Evolutionary conservation across 2,797 vertebrate species (phyloP).

Genomic region (Huso huso): DNA sequence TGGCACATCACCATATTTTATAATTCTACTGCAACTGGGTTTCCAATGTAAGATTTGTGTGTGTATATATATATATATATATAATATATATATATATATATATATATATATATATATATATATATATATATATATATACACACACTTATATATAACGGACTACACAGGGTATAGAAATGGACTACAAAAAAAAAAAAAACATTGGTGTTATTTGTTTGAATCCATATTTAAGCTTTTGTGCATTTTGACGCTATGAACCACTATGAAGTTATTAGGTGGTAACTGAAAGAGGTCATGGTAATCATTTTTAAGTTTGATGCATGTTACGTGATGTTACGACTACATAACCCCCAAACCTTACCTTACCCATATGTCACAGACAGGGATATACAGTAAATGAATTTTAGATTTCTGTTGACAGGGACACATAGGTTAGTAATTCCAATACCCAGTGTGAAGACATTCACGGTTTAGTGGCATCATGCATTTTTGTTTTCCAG

Average conservation of each 20-base stretch:
- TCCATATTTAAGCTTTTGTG: background rate
- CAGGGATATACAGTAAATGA: conserved; percentile 6
- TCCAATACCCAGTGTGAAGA: conserved; percentile 16
- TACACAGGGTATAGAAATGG: too few species aligned
- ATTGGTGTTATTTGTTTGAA: too few species aligned
- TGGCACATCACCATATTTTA: too few species aligned
- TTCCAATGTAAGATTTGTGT: too few species aligned
- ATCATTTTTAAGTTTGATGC: conserved; percentile 9
- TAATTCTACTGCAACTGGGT: too few species aligned
- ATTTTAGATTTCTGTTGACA: conserved; percentile 18
- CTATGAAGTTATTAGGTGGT: conserved; percentile 3
- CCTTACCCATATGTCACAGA: conserved; percentile 15
- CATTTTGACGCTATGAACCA: background rate
- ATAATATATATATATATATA: too few species aligned
- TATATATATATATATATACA: too few species aligned
- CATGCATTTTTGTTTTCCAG: conserved; percentile 7
- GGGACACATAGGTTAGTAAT: conserved; percentile 26
- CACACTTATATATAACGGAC: too few species aligned
- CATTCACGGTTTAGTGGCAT: conserved; percentile 19
- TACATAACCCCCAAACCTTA: conserved; percentile 22
- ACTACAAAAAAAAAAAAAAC: too few species aligned
- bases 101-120: too few species aligned
- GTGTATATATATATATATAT: too few species aligned
- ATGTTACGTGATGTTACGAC: conserved; percentile 18
- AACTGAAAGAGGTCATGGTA: conserved; percentile 7